These are phyloP conservation scores for Momotus momota DNA, from an alignment of 2,797 vertebrate genomes.

Conservation along the genomic window DNA sequence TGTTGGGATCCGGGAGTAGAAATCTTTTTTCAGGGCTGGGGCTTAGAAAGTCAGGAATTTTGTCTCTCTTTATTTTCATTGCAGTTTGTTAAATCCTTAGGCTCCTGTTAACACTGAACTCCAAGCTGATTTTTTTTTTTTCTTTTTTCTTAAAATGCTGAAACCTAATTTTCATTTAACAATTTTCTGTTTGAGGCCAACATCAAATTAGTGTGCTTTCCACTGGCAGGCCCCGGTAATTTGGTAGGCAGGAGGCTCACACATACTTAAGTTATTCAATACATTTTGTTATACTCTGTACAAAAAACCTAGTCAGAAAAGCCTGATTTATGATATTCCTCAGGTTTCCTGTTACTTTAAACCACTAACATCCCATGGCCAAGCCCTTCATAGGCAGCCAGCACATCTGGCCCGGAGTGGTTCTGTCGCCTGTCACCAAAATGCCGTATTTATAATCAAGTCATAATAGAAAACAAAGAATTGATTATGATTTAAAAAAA, in stretches of 20 bases:
- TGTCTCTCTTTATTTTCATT: constrained; percentile 54
- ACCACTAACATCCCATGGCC: constrained; percentile 61
- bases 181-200: constrained; percentile 63
- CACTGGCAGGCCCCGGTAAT: constrained; percentile 64
- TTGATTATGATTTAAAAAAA: background rate
- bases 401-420: constrained; percentile 57
- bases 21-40: background rate
- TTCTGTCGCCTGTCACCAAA: constrained; percentile 31
- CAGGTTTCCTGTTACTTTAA: constrained; percentile 81
- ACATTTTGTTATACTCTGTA: constrained; percentile 72
- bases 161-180: constrained; percentile 61
- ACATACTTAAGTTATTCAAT: constrained; percentile 73
- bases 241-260: constrained; percentile 63
- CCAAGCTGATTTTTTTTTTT: background rate
- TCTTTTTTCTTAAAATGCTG: constrained; percentile 48
- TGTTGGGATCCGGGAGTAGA: background rate
- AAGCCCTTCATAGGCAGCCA: constrained; percentile 69
- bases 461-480: constrained; percentile 9
- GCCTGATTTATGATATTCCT: constrained; percentile 75
- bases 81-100: constrained; percentile 54
- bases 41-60: background rate
- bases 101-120: constrained; percentile 25
- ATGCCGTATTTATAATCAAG: constrained; percentile 38
- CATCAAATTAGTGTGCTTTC: constrained; percentile 58
- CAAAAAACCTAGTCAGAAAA: constrained; percentile 78